Conservation (phyloP, 1,140 invertebrate species). For the Ips typographus region DNA sequence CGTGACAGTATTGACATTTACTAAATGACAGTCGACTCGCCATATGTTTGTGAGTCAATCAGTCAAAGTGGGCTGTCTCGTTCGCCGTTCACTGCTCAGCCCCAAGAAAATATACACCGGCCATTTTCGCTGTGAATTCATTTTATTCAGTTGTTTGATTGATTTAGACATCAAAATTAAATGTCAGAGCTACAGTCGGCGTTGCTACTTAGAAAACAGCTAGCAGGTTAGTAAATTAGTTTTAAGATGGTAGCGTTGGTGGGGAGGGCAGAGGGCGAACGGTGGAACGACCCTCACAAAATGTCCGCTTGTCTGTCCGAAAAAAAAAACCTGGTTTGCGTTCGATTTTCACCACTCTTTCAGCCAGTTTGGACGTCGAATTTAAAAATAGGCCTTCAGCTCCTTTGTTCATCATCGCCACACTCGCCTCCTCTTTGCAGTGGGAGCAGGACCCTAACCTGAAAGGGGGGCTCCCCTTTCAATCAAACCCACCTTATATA, state of each 20-base stretch:
- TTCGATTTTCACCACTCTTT: constrained; percentile 24
- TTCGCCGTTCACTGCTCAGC: constrained; percentile 29
- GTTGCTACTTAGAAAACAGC: constrained; percentile 91
- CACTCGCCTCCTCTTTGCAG: not conserved
- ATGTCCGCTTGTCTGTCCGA: constrained; percentile 19
- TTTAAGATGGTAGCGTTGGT: not conserved
- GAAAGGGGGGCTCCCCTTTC: not conserved
- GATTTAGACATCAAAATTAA: constrained; percentile 62
- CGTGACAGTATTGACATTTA: constrained; percentile 49
- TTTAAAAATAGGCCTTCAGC: constrained; percentile 34
- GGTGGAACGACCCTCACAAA: constrained; percentile 8
- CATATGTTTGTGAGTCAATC: constrained; percentile 52
- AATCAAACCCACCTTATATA: not conserved
- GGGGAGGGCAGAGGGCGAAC: not conserved
- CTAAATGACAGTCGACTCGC: no score
- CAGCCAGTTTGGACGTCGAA: constrained; percentile 12
- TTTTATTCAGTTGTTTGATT: constrained; percentile 56
- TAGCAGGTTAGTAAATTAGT: constrained; percentile 72
- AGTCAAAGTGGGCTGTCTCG: constrained; percentile 44
- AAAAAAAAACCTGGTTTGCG: constrained; percentile 31
- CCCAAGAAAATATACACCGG: constrained; percentile 53
- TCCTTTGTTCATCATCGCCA: not conserved
- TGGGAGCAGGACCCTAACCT: not conserved
- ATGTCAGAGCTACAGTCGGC: constrained; percentile 95
- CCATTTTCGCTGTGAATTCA: constrained; percentile 60